Evolutionary conservation across 2,113 vertebrate genomes (phyloP).

Genomic region (Ailuropoda melanoleuca): DNA sequence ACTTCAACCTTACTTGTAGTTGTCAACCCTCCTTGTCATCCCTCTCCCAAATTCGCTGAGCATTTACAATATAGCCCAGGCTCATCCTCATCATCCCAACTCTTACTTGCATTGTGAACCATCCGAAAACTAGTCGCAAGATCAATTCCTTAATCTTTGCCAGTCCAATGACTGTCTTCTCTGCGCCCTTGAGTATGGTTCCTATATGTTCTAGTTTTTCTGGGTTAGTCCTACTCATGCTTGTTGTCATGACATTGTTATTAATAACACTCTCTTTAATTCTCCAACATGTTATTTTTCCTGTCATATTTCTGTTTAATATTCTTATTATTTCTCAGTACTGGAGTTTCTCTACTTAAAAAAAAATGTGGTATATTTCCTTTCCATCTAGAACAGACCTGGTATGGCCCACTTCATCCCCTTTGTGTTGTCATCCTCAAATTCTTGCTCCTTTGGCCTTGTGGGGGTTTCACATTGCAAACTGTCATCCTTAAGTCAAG

Average conservation of each 20-base stretch:
- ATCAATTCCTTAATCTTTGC: neutral
- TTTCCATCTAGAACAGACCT: neutral
- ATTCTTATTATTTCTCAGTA: neutral
- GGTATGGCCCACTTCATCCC: neutral
- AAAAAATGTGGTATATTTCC: neutral
- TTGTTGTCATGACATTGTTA: neutral
- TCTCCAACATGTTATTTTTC: neutral
- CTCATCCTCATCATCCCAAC: neutral
- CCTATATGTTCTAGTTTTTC: neutral
- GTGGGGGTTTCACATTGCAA: neutral
- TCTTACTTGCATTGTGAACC: neutral
- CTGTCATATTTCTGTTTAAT: neutral
- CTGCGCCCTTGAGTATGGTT: neutral
- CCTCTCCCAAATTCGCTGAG: neutral
- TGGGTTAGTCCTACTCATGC: neutral
- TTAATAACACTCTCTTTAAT: neutral
- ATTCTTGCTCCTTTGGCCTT: neutral
- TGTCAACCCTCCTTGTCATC: neutral
- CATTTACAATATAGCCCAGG: fast-evolving
- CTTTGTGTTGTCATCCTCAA: neutral
- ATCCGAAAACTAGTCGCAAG: neutral
- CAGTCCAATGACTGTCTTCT: neutral
- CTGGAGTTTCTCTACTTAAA: neutral
- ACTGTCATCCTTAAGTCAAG: neutral
- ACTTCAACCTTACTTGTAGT: neutral